A percentile compares a stretch with the other conserved stretches of the same genome.
Conservation (phyloP, 2,797 vertebrate species). For the Centropyge bicolor region DNA sequence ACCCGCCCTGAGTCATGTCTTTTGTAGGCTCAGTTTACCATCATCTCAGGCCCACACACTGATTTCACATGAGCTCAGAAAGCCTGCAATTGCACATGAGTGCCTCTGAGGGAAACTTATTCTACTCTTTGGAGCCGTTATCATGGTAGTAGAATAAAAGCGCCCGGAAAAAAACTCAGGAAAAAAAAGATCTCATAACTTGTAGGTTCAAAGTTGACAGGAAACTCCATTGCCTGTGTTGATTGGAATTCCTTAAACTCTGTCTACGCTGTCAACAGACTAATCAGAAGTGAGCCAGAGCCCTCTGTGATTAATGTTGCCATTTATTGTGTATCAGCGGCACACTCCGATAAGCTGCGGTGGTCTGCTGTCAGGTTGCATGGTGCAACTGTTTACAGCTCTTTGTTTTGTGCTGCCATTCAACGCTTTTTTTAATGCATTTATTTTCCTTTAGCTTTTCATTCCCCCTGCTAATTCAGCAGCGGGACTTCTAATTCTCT, state of each 20-base stretch:
- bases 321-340: constrained; percentile 11
- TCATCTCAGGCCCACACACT: constrained; percentile 32
- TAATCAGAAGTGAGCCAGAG: constrained; percentile 7
- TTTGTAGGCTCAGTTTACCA: constrained; percentile 53
- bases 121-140: neutral
- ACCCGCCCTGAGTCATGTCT: constrained; percentile 58
- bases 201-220: constrained; percentile 30
- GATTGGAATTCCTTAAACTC: constrained; percentile 27
- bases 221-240: neutral
- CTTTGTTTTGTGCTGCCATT: constrained; percentile 30
- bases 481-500: constrained; percentile 5
- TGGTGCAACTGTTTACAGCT: constrained; percentile 21
- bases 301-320: constrained; percentile 34
- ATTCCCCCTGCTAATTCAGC: constrained; percentile 37
- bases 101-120: neutral
- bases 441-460: constrained; percentile 40
- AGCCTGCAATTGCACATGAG: constrained; percentile 36
- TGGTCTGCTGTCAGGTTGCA: constrained; percentile 20
- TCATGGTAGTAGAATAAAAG: neutral
- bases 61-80: constrained; percentile 22
- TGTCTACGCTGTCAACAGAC: neutral
- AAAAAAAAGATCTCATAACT: neutral
- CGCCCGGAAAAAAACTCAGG: neutral
- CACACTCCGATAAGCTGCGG: constrained; percentile 8
- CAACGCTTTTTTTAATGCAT: constrained; percentile 31